phyloP scores from a whole-genome alignment of 2,888 invertebrate species.

The Pollenia amentaria region DNA sequence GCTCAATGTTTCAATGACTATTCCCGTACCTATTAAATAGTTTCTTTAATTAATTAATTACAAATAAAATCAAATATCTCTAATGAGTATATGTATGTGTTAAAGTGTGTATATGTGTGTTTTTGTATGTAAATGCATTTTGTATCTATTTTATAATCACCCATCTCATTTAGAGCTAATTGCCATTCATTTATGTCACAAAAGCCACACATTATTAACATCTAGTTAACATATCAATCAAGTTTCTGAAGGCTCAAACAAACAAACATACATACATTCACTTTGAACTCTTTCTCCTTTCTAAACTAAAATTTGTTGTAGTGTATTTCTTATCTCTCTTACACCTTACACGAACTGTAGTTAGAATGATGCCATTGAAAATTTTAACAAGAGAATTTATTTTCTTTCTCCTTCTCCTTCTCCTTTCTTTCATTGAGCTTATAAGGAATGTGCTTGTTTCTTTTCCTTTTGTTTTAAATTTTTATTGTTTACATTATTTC shows the following conservation, averaged over 20 bases:
- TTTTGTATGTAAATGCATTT: conserved; percentile 10
- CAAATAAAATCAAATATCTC: too few relatives aligned
- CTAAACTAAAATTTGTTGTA: too few relatives aligned
- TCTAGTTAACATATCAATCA: conserved; percentile 73
- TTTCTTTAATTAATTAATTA: too few relatives aligned
- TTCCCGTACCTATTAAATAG: too few relatives aligned
- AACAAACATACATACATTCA: not conserved
- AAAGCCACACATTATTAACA: conserved; percentile 66
- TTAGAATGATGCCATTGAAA: not conserved
- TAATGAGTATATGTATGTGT: too few relatives aligned
- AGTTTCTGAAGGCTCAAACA: not conserved
- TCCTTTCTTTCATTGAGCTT: conserved; percentile 13
- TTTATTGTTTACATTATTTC: too few relatives aligned
- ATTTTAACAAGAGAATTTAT: not conserved
- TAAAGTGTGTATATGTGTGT: not conserved
- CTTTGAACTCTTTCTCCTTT: too few relatives aligned
- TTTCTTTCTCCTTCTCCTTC: not conserved
- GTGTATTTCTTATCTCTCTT: not conserved
- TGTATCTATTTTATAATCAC: conserved; percentile 44
- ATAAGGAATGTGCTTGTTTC: too few relatives aligned
- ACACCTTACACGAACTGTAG: not conserved
- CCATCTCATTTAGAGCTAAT: conserved; percentile 63
- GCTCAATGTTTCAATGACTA: too few relatives aligned
- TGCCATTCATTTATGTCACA: conserved; percentile 68
- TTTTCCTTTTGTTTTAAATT: not conserved